Base-by-base conservation (phyloP, 2,797 vertebrate species). In the Cirrhinus mrigala region DNA sequence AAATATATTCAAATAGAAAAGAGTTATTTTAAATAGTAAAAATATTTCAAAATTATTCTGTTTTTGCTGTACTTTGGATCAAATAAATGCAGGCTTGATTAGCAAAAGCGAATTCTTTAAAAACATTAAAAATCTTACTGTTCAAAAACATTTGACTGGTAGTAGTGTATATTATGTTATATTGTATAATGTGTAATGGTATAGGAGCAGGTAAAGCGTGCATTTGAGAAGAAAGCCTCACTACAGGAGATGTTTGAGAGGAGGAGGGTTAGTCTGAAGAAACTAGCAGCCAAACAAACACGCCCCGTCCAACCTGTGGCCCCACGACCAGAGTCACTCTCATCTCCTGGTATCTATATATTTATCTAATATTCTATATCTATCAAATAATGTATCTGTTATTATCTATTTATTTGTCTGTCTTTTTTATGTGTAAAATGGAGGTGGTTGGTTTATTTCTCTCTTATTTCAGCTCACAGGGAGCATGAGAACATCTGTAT, bases 161-260 rank as follows among this genome's bases (percentile, higher is more conserved):
- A 7, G 8, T 46, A 7, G 8, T 46, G 44, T 46, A 29, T 52
- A 48, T 22, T 64, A n/a, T 80, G 27, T 68, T 52, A 18, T 52
- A 52, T 14, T 81, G 29, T 52, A 52, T 46, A 70, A 44, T 70
- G 50, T 79, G 27, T 50, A 11, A 48, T 83, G 20, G 56, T 33
- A 44, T 92, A 99, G 98, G 97, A 97, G 4, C 98, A 97, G 24
- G 95, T 99, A 85, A 96, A 96, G 88, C 97, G 95, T 85, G 95
- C 97, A 88, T 97, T 97, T 91, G 97, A 97, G 93, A 99, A 99
- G 92, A 98, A 98, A 85, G 89, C 90, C 62, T 97, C 96, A 56
- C 97, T 97, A 93, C 96, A 97, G 92, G 97, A 98, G 92, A 99
- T 99, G 97, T 98, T 99, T 92, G 97, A 98, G 81, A 98, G 97